Evolutionary conservation across 2,113 vertebrate genomes (phyloP).

Genomic region (Etia nguti): DNA sequence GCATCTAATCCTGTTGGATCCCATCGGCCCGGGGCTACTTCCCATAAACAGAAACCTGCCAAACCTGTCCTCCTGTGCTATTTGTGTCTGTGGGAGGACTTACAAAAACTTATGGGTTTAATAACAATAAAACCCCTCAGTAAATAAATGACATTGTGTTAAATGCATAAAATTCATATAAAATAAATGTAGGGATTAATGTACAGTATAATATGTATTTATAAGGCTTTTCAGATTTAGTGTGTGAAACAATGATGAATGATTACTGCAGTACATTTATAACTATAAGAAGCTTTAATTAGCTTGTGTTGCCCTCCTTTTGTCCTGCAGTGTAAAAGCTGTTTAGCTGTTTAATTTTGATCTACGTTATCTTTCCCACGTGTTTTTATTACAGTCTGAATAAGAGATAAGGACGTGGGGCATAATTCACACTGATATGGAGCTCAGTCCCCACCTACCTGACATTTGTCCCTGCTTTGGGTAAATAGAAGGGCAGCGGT

Average conservation of each 20-base stretch:
- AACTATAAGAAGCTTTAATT: neutral
- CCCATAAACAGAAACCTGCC: slow-evolving; percentile 2
- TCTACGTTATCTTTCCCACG: neutral
- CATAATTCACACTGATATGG: neutral
- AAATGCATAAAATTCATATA: neutral
- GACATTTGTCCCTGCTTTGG: slow-evolving; percentile 1
- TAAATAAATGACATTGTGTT: rapidly evolving
- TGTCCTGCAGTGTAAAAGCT: no score
- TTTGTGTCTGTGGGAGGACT: neutral
- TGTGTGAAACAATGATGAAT: neutral
- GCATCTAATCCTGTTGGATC: neutral
- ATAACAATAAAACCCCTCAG: rapidly evolving
- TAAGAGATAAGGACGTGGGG: slow-evolving; percentile 4
- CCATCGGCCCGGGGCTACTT: neutral
- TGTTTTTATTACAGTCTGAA: neutral
- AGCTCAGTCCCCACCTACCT: slow-evolving; percentile 39
- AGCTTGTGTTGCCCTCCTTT: neutral
- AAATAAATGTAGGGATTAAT: neutral
- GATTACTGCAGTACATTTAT: neutral
- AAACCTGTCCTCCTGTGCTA: neutral
- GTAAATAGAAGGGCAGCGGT: slow-evolving; percentile 7
- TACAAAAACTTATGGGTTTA: neutral
- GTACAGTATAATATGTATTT: neutral
- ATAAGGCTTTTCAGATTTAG: neutral
- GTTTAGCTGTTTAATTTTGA: neutral